Base-by-base conservation (phyloP, 2,888 invertebrate species). In the Tenthredo amoena region DNA sequence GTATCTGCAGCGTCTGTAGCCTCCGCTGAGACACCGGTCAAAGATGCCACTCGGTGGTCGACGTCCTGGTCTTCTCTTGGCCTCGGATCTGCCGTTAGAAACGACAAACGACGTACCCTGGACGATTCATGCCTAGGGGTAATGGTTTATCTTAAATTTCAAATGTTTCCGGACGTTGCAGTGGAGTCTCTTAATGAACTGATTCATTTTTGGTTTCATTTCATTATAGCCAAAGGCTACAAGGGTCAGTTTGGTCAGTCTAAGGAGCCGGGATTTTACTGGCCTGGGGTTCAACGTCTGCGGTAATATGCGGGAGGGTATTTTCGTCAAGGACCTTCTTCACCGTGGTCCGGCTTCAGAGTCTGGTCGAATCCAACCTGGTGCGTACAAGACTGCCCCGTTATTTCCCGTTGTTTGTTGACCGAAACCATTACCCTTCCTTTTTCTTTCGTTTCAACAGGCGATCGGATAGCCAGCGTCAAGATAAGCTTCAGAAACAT, bases 271-370 rank as follows among this genome's bases (percentile, higher is more conserved):
- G 81, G 98, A 98, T 94, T 98, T 98, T 94, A 97, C 98, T 0
- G 98, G 98, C 0, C 94, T 98, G 0, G 98, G 98, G 1, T 96
- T 98, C 94, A 96, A 97, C 91, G 97, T 98, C 87, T 96, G 96
- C 86, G 98, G 98, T n/a, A 98, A 98, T 89, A 97, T 98, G 95
- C 95, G 97, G 85, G 98, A 98, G 88, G 98, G 98, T 0, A 98
- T 98, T 86, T 97, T 96, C 92, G 96, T 98, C 68, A 98, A 97
- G 92, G 97, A 98, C 88, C 96, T 98, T 21, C 95, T 98, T 83
- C 96, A 97, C 90, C 96, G 97, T 87, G 98, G 98, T 0, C 98
- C 98, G 0, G 98, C 98, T 0, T 97, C 96, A 0, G 98, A 98
- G 89, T 97, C 97, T 6, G 97, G 97, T 86, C 95, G 95, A 91